A percentile compares a stretch with the other conserved stretches of the same genome.
Evolutionary conservation across 2,113 vertebrate species (phyloP).

Genomic region (Daphoenositta chrysoptera): DNA sequence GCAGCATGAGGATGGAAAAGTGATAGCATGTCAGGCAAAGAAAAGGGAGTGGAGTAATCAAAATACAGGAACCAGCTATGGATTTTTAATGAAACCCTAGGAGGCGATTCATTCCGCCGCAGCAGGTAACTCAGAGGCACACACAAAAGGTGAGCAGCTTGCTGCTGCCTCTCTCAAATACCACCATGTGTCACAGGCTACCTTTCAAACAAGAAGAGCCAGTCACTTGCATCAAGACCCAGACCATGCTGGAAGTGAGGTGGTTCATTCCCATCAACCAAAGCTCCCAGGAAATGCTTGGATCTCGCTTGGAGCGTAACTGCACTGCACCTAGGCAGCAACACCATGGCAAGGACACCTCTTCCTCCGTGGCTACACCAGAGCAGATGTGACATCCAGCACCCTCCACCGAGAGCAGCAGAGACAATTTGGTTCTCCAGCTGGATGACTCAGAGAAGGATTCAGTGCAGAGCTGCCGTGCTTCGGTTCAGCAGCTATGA

Average conservation of each 20-base stretch:
- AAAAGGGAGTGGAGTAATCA: neutral
- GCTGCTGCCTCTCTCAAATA: neutral
- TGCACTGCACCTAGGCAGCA: neutral
- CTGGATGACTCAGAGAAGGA: neutral
- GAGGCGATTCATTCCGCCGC: neutral
- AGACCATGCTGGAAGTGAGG: neutral
- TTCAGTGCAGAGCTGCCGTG: neutral
- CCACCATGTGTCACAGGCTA: neutral
- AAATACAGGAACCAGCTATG: neutral
- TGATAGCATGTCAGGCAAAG: neutral
- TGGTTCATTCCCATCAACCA: neutral
- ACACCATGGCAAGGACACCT: neutral
- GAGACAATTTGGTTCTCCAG: neutral
- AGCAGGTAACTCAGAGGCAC: neutral
- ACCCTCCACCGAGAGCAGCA: neutral
- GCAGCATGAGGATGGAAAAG: constrained; percentile 33
- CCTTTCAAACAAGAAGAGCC: neutral
- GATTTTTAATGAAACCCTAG: neutral
- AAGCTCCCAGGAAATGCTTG: neutral
- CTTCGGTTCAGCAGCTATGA: neutral
- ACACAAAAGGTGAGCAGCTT: neutral
- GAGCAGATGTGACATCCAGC: neutral
- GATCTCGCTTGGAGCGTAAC: neutral
- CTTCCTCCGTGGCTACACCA: neutral
- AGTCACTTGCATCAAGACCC: neutral